Conservation (phyloP, 2,888 invertebrate species). For the Spodoptera littoralis region DNA sequence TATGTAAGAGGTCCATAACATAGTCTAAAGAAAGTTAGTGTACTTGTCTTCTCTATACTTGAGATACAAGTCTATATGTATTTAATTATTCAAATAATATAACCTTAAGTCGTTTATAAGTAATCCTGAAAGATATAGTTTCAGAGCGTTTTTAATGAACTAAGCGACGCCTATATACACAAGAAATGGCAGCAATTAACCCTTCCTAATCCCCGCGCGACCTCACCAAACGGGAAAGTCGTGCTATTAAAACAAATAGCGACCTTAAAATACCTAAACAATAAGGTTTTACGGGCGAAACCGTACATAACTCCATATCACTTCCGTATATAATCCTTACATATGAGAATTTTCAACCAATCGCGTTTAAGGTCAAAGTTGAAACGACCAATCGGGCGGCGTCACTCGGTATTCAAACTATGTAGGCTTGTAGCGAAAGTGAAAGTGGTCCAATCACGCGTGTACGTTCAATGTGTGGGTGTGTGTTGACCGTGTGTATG, state of each 20-base stretch:
- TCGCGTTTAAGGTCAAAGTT: slow-evolving; percentile 66
- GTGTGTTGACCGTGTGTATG: slow-evolving; percentile 65
- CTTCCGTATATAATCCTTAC: slow-evolving; percentile 59
- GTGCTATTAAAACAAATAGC: slow-evolving; percentile 49
- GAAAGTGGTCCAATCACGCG: slow-evolving; percentile 83
- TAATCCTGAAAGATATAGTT: slow-evolving; percentile 12
- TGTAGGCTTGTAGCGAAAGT: slow-evolving; percentile 84
- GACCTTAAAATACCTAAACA: slow-evolving; percentile 62
- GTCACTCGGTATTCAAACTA: slow-evolving; percentile 80
- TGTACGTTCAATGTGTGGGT: slow-evolving; percentile 68
- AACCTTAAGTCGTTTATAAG: no score
- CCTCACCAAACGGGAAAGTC: slow-evolving; percentile 42
- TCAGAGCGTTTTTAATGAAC: background rate
- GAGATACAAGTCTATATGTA: no score
- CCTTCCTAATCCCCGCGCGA: slow-evolving; percentile 24
- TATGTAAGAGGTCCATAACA: no score
- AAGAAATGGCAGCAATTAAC: slow-evolving; percentile 36
- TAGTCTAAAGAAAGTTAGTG: no score
- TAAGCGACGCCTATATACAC: slow-evolving; percentile 9
- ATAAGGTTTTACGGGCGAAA: slow-evolving; percentile 55
- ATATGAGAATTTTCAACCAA: slow-evolving; percentile 79
- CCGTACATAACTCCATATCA: slow-evolving; percentile 55
- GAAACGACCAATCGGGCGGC: slow-evolving; percentile 74
- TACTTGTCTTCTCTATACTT: no score
- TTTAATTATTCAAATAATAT: no score